Percentiles rank a stretch among this genome's conserved stretches.
These are phyloP conservation scores for Schlechtendalia chinensis DNA, from an alignment of 1,140 invertebrate species.

Conservation along the genomic window DNA sequence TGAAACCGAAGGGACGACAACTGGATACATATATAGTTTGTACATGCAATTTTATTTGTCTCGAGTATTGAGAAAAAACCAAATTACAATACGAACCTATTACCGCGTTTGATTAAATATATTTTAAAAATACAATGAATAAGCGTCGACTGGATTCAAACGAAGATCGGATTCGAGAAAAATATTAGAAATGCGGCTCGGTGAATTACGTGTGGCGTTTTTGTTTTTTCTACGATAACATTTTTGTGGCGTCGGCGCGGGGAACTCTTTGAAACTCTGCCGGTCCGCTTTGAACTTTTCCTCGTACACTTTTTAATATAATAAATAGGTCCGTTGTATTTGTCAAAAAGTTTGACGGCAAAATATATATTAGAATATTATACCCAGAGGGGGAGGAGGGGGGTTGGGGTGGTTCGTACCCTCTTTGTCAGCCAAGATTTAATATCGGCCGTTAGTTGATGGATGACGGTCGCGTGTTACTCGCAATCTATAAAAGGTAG, in stretches of 20 bases:
- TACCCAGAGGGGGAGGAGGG: too few species aligned
- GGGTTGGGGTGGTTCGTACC: too few species aligned
- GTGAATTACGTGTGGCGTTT: background rate
- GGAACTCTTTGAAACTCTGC: background rate
- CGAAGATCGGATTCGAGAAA: too few species aligned
- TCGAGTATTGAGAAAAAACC: too few species aligned
- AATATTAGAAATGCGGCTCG: too few species aligned
- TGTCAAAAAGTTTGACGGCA: slow-evolving; percentile 44
- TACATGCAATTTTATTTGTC: too few species aligned
- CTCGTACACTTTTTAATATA: slow-evolving; percentile 32
- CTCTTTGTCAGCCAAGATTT: slow-evolving; percentile 48
- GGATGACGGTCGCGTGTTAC: slow-evolving; percentile 37
- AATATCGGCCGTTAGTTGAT: slow-evolving; percentile 41
- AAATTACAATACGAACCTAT: too few species aligned
- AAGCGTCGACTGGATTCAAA: too few species aligned
- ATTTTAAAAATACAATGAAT: too few species aligned
- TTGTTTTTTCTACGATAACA: background rate
- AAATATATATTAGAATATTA: slow-evolving; percentile 45
- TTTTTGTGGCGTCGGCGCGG: background rate
- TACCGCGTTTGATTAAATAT: too few species aligned
- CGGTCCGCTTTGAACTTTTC: slow-evolving; percentile 34
- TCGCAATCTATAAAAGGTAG: slow-evolving; percentile 8
- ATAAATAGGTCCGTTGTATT: slow-evolving; percentile 42
- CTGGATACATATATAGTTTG: too few species aligned
- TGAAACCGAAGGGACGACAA: too few species aligned